Conservation (phyloP, 2,113 vertebrate species). For the Centropus unirufus region DNA sequence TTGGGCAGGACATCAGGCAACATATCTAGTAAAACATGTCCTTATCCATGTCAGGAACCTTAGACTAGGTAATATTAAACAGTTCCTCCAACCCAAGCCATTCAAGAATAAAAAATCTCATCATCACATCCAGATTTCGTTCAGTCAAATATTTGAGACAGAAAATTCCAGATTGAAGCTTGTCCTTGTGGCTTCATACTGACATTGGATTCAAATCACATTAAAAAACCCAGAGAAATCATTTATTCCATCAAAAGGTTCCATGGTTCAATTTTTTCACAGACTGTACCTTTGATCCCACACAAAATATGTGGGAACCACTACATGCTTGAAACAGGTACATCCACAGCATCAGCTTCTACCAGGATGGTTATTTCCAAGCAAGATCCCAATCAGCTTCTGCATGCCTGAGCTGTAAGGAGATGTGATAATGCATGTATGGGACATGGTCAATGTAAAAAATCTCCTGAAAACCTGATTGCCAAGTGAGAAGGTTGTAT, state of each 20-base stretch:
- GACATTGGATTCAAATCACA: background rate
- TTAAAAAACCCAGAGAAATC: too few relatives aligned
- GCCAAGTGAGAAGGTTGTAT: background rate
- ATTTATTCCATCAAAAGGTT: background rate
- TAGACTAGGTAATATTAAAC: background rate
- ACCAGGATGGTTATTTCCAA: background rate
- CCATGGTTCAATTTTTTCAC: background rate
- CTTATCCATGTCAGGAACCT: too few relatives aligned
- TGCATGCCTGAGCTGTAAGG: background rate
- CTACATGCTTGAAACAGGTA: background rate
- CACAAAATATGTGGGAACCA: background rate
- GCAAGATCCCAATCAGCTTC: background rate
- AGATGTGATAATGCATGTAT: background rate
- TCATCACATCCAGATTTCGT: background rate
- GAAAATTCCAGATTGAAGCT: background rate
- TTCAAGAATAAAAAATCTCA: background rate
- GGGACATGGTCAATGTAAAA: background rate
- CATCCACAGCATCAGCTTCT: background rate
- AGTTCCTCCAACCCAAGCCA: background rate
- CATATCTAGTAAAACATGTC: background rate
- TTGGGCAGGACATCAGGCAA: accelerated
- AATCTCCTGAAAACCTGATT: background rate
- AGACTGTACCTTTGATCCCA: background rate
- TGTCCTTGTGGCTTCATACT: background rate
- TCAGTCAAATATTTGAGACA: background rate